Evolutionary conservation across 2,113 vertebrate species (phyloP).

Genomic region (Notarius lentiginosus): DNA sequence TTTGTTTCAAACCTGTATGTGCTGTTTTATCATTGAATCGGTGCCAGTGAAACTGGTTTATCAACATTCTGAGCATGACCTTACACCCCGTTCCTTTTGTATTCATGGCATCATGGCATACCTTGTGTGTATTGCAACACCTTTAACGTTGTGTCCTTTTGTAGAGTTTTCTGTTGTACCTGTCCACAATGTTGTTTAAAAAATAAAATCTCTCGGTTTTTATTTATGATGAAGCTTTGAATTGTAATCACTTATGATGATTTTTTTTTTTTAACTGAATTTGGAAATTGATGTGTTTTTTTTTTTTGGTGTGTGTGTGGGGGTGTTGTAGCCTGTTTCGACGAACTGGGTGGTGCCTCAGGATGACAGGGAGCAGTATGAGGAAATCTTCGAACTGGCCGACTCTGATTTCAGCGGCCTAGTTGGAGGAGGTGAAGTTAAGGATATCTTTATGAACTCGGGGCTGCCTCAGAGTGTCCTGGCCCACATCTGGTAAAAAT

Average conservation of each 20-base stretch:
- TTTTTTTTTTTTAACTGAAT: neutral
- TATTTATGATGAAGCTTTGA: neutral
- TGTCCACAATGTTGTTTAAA: neutral
- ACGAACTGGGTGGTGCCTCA: constrained; percentile 86
- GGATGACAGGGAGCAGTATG: constrained; percentile 83
- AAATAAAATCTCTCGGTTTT: neutral
- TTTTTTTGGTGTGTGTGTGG: neutral
- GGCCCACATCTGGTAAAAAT: constrained; percentile 93
- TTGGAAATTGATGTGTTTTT: neutral
- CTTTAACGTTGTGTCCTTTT: neutral
- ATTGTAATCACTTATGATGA: neutral
- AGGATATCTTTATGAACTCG: constrained; percentile 97
- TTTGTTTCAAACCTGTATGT: constrained; percentile 12
- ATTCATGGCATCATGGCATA: neutral
- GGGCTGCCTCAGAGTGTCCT: constrained; percentile 88
- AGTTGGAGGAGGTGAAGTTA: constrained; percentile 90
- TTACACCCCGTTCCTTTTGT: constrained; percentile 8
- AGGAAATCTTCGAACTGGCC: constrained; percentile 88
- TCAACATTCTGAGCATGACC: constrained; percentile 20
- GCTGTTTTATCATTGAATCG: neutral
- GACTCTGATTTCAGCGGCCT: constrained; percentile 88
- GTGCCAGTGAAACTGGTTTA: constrained; percentile 16
- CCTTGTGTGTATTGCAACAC: constrained; percentile 4
- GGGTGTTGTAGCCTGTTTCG: constrained; percentile 64
- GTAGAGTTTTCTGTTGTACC: neutral